Evolutionary conservation across 2,797 vertebrate genomes (phyloP).

Genomic region (Bradypus variegatus): DNA sequence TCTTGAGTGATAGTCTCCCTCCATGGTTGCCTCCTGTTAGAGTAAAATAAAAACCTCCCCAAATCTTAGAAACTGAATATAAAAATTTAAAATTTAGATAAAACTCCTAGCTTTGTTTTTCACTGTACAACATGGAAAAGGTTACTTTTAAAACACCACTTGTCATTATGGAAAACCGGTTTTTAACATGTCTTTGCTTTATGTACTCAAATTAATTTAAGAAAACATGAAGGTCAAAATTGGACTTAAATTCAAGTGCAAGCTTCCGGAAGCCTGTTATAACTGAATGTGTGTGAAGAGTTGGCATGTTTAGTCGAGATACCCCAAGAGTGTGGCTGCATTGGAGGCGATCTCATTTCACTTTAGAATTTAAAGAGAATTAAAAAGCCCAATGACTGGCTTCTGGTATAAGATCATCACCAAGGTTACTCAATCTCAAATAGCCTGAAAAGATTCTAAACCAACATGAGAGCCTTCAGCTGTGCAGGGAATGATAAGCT

Average conservation of each 20-base stretch:
- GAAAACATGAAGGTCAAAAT: conserved; percentile 29
- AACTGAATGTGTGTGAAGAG: conserved; percentile 38
- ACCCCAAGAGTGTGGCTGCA: conserved; percentile 38
- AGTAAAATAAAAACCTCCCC: background rate
- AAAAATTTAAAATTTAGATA: background rate
- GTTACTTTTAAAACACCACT: conserved; percentile 1
- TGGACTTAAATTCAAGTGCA: conserved; percentile 48
- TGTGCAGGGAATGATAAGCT: conserved; percentile 61
- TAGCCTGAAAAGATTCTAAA: conserved; percentile 66
- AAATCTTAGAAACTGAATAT: conserved; percentile 15
- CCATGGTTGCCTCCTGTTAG: background rate
- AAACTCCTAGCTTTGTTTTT: conserved; percentile 29
- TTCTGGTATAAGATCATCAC: conserved; percentile 46
- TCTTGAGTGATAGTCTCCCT: background rate
- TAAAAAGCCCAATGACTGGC: conserved; percentile 57
- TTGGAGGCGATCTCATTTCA: conserved; percentile 60
- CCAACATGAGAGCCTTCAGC: conserved; percentile 55
- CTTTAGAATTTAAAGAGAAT: conserved; percentile 53
- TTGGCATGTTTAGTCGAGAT: conserved; percentile 21
- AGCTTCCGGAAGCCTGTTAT: conserved; percentile 49
- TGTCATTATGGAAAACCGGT: background rate
- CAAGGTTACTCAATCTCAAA: conserved; percentile 62
- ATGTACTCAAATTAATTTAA: conserved; percentile 26
- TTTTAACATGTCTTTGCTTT: conserved; percentile 24
- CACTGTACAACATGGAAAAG: background rate